Base-by-base conservation (phyloP, 2,797 vertebrate genomes). In the Erpetoichthys calabaricus region DNA sequence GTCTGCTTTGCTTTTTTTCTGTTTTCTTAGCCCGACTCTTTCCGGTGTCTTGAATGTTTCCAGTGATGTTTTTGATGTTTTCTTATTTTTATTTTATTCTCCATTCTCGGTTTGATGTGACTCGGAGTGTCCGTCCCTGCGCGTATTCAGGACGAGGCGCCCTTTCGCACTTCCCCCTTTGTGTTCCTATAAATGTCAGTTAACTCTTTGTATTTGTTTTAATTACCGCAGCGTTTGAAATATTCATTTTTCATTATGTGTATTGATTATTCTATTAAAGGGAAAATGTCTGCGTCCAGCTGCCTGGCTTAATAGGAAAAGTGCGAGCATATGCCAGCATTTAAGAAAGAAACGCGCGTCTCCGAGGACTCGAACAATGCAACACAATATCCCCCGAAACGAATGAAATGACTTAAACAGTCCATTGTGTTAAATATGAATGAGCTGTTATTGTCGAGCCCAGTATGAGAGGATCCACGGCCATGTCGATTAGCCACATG, bases 401-500 rank as follows among this genome's bases (percentile, higher is more conserved):
- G 80, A 86, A 60, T 81, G 80, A 83, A 76, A 88, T 91, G 91
- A 89, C 89, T 97, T 93, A 92, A 97, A 93, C 83, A 83, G 85
- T 83, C 89, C 70, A 91, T 96, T 96, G 91, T 97, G 87, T 86
- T 79, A 86, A 86, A 90, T 86, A 87, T 95, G 91, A 98, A 99
- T 91, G 87, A 92, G 76, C 65, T 64, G 65, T 80, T 77, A 88
- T 89, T 94, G 89, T 91, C 84, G 72, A 64, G 74, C 75, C n/a
- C 75, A 52, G 80, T 65, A 70, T 74, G 81, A 82, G 87, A 80
- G 77, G 81, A 80, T 82, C 83, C 82, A 81, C 68, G 42, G 75
- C 72, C 69, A 87, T 78, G 77, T 89, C 71, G 84, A 94, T 97
- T 97, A 97, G 89, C 88, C 88, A 90, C 90, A 91, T 84, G 85